Evolutionary conservation across 2,888 invertebrate genomes (phyloP).

Genomic region (Andrena dorsata): DNA sequence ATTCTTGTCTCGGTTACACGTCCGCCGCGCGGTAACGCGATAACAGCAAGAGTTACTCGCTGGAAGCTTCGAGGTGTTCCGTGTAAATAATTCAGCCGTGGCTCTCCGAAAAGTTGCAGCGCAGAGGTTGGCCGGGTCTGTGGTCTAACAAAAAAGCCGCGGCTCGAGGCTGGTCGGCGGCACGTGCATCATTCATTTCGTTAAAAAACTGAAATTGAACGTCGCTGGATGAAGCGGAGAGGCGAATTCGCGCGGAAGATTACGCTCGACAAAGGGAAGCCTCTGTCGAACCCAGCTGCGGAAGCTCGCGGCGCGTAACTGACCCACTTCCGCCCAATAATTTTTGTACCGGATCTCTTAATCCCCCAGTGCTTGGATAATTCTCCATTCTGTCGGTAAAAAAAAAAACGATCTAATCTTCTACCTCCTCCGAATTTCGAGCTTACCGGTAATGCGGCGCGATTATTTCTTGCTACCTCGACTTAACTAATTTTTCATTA

Average conservation of each 20-base stretch:
- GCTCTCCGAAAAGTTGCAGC: conserved; percentile 60
- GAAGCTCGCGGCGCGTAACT: not conserved
- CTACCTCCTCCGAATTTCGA: too few relatives aligned
- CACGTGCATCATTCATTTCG: conserved; percentile 27
- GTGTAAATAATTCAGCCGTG: conserved; percentile 78
- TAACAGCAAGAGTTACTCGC: conserved; percentile 70
- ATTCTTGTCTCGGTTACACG: conserved; percentile 39
- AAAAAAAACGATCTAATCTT: not conserved
- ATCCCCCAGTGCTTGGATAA: not conserved
- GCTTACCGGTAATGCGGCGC: too few relatives aligned
- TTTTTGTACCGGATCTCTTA: not conserved
- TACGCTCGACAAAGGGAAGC: conserved; percentile 11
- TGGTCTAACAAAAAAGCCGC: conserved; percentile 18
- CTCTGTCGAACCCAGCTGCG: conserved; percentile 21
- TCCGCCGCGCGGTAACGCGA: conserved; percentile 64
- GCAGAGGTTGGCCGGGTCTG: conserved; percentile 27
- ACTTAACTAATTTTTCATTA: too few relatives aligned
- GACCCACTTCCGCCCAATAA: not conserved
- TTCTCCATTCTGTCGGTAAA: not conserved
- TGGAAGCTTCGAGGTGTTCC: conserved; percentile 74
- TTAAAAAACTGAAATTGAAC: conserved; percentile 18
- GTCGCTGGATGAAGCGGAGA: not conserved
- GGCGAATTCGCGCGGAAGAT: conserved; percentile 26
- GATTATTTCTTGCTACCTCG: too few relatives aligned
- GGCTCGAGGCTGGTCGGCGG: not conserved